These are phyloP conservation scores for Coenonympha arcania DNA, from an alignment of 2,888 invertebrate species.

Conservation along the genomic window DNA sequence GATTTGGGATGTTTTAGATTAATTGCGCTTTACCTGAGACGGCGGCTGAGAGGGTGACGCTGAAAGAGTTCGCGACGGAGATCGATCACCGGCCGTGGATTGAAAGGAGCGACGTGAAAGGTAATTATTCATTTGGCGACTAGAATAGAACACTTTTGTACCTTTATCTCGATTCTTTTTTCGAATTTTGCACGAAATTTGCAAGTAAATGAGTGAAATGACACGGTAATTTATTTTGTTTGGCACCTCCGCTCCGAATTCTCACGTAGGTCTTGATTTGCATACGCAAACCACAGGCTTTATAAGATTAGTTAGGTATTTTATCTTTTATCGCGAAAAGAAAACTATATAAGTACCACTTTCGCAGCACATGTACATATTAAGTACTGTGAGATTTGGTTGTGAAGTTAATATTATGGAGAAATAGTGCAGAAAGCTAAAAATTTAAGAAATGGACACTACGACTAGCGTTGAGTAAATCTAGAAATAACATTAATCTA, in stretches of 20 bases:
- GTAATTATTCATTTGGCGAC: conserved; percentile 74
- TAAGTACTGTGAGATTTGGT: too few species aligned
- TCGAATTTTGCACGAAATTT: conserved; percentile 70
- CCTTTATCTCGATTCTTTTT: conserved; percentile 69
- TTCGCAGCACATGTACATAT: too few species aligned
- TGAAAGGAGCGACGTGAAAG: conserved; percentile 73
- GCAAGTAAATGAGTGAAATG: conserved; percentile 71
- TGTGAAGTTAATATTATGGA: too few species aligned
- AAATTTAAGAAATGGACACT: too few species aligned
- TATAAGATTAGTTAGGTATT: neutral
- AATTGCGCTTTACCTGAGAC: conserved; percentile 71
- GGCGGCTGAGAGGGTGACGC: conserved; percentile 66
- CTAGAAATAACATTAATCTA: too few species aligned
- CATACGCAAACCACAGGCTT: neutral
- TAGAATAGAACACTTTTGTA: conserved; percentile 74
- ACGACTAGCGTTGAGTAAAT: too few species aligned
- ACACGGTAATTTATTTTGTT: conserved; percentile 68
- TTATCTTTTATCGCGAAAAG: too few species aligned
- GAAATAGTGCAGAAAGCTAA: too few species aligned
- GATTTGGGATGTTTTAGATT: conserved; percentile 74
- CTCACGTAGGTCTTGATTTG: conserved; percentile 42
- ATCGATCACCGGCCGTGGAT: conserved; percentile 69
- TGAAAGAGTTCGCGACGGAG: conserved; percentile 73
- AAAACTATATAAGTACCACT: too few species aligned
- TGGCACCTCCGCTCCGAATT: conserved; percentile 54